A percentile compares a stretch with the other conserved stretches of the same genome.
Evolutionary conservation across 1,140 invertebrate species (phyloP).

Genomic region (Harlomillsia oculata): DNA sequence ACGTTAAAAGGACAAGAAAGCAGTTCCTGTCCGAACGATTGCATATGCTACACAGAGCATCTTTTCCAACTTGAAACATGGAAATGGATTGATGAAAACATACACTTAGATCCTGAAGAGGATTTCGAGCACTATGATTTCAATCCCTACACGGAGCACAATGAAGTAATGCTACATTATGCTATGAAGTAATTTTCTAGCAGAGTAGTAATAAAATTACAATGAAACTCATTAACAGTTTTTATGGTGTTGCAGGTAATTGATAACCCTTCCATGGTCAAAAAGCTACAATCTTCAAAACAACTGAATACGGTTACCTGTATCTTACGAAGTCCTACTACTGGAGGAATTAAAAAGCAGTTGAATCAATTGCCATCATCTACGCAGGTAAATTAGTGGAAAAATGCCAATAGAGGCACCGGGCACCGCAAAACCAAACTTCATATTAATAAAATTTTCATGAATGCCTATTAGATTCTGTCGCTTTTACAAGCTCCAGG

Average conservation of each 20-base stretch:
- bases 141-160: slow-evolving; percentile 30
- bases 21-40: slow-evolving; percentile 29
- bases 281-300: background rate
- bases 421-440: too few species aligned
- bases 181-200: background rate
- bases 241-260: slow-evolving; percentile 18
- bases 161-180: slow-evolving; percentile 23
- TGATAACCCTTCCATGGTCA: slow-evolving; percentile 15
- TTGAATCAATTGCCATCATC: slow-evolving; percentile 46
- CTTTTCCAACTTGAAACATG: slow-evolving; percentile 26
- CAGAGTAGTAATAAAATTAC: background rate
- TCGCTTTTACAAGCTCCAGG: slow-evolving; percentile 45
- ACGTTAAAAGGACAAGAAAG: too few species aligned
- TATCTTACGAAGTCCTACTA: slow-evolving; percentile 43
- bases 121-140: slow-evolving; percentile 8
- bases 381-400: slow-evolving; percentile 43
- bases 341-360: slow-evolving; percentile 41
- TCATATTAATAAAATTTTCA: background rate
- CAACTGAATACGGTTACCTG: slow-evolving; percentile 49
- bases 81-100: slow-evolving; percentile 30
- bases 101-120: slow-evolving; percentile 10
- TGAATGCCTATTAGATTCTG: slow-evolving; percentile 44
- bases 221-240: too few species aligned
- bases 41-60: slow-evolving; percentile 28
- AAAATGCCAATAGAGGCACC: too few species aligned